phyloP scores from a whole-genome alignment of 2,888 invertebrate species.

The Acleris emargana region DNA sequence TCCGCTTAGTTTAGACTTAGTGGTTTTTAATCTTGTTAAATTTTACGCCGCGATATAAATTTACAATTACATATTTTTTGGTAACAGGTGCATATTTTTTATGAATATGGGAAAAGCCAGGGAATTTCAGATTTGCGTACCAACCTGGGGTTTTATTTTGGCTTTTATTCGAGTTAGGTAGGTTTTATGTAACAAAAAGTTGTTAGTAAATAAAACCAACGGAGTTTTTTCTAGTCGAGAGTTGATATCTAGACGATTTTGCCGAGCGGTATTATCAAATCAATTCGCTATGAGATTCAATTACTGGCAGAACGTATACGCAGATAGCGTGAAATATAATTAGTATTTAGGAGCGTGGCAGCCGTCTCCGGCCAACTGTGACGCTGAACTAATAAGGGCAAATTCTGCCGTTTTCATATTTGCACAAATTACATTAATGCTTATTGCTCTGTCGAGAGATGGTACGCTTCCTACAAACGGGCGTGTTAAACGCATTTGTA shows the following conservation, averaged over 20 bases:
- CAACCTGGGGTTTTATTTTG: not conserved
- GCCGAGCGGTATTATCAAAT: too few species aligned
- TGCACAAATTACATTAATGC: slow-evolving; percentile 75
- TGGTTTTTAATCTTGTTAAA: slow-evolving; percentile 61
- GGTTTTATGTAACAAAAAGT: too few species aligned
- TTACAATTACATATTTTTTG: slow-evolving; percentile 41
- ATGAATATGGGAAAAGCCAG: not conserved
- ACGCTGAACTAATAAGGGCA: slow-evolving; percentile 69
- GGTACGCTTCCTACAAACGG: slow-evolving; percentile 50
- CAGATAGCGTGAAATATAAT: slow-evolving; percentile 45
- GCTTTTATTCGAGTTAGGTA: too few species aligned
- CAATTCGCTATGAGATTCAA: slow-evolving; percentile 9
- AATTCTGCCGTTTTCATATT: slow-evolving; percentile 73
- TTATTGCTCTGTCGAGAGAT: slow-evolving; percentile 62
- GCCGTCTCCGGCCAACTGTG: slow-evolving; percentile 54
- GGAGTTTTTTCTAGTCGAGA: too few species aligned
- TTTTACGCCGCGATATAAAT: slow-evolving; percentile 51
- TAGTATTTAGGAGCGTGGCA: slow-evolving; percentile 55
- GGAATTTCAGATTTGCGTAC: not conserved
- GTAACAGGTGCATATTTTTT: not conserved
- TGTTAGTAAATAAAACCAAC: too few species aligned
- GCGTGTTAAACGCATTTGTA: slow-evolving; percentile 48
- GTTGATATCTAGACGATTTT: too few species aligned
- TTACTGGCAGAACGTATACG: slow-evolving; percentile 14
- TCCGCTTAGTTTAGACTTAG: slow-evolving; percentile 60